phyloP scores from a whole-genome alignment of 2,888 invertebrate genomes.

The Agonopterix heracliana region DNA sequence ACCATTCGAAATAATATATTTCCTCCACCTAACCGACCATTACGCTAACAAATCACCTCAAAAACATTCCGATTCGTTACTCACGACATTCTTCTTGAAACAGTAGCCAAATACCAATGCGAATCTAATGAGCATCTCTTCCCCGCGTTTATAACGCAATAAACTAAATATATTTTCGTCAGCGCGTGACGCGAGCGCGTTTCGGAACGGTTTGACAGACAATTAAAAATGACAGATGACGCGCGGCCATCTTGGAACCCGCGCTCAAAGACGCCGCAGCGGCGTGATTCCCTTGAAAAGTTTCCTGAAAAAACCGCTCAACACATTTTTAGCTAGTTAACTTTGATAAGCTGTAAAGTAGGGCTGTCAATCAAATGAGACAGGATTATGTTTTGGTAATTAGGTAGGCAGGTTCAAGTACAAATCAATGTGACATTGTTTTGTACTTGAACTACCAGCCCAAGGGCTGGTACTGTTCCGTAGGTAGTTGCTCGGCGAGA shows the following conservation, averaged over 20 bases:
- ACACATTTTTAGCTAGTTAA: conserved; percentile 55
- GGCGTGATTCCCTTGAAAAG: conserved; percentile 20
- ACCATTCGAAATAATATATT: too few species aligned
- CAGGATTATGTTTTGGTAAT: too few species aligned
- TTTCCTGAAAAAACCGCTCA: conserved; percentile 40
- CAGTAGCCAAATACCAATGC: conserved; percentile 35
- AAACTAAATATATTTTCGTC: conserved; percentile 65
- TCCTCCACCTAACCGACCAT: too few species aligned
- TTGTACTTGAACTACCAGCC: too few species aligned
- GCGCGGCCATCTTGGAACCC: conserved; percentile 33
- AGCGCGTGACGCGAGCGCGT: conserved; percentile 8
- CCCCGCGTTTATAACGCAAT: conserved; percentile 64
- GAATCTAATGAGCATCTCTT: conserved; percentile 48
- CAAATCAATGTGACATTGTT: too few species aligned
- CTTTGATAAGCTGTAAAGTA: conserved; percentile 36
- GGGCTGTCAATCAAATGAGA: conserved; percentile 37
- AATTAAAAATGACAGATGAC: conserved; percentile 75
- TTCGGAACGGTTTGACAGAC: conserved; percentile 62
- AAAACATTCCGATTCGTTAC: background rate
- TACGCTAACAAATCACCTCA: too few species aligned
- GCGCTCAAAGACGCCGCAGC: conserved; percentile 36
- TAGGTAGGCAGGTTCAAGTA: too few species aligned
- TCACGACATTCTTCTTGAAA: background rate
- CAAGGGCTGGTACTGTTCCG: too few species aligned
- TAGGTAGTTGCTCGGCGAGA: too few species aligned